Percentiles rank a stretch among this genome's conserved stretches.
phyloP scores from a whole-genome alignment of 2,113 vertebrate species.

The Misgurnus mizolepis region DNA sequence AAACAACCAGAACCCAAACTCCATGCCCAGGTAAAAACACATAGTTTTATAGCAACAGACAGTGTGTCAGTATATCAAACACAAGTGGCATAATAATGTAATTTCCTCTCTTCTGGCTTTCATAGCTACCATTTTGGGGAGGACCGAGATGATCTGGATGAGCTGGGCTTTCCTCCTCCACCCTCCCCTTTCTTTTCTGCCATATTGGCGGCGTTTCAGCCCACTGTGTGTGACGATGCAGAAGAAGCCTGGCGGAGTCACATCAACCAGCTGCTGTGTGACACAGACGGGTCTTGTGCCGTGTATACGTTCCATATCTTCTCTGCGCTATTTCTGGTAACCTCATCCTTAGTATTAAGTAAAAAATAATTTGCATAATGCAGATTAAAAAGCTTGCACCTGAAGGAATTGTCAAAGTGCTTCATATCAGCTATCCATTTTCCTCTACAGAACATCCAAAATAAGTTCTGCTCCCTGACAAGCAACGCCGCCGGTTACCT shows the following conservation, averaged over 20 bases:
- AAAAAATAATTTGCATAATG: background rate
- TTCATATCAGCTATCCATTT: conserved; percentile 28
- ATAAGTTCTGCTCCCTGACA: conserved; percentile 94
- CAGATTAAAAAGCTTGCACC: background rate
- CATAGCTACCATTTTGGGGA: conserved; percentile 81
- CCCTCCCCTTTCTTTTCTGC: conserved; percentile 98
- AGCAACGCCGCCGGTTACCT: conserved; percentile 92
- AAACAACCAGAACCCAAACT: conserved; percentile 80
- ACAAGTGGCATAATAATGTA: background rate
- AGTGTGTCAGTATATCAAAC: background rate
- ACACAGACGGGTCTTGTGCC: conserved; percentile 93
- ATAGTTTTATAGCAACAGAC: background rate
- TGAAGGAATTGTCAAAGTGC: no score
- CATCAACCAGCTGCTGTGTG: conserved; percentile 92
- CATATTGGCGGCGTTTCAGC: conserved; percentile 97
- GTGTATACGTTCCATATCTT: conserved; percentile 99
- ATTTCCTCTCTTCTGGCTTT: conserved; percentile 34
- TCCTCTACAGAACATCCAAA: conserved; percentile 90
- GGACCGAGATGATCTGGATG: conserved; percentile 80
- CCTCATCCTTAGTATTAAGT: background rate
- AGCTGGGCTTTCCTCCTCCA: conserved; percentile 84
- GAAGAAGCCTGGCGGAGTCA: conserved; percentile 93
- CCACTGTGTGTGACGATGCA: conserved; percentile 86
- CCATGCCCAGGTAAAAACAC: conserved; percentile 80
- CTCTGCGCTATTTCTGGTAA: conserved; percentile 95